Evolutionary conservation across 2,888 invertebrate species (phyloP).

Genomic region (Rotaria socialis): DNA sequence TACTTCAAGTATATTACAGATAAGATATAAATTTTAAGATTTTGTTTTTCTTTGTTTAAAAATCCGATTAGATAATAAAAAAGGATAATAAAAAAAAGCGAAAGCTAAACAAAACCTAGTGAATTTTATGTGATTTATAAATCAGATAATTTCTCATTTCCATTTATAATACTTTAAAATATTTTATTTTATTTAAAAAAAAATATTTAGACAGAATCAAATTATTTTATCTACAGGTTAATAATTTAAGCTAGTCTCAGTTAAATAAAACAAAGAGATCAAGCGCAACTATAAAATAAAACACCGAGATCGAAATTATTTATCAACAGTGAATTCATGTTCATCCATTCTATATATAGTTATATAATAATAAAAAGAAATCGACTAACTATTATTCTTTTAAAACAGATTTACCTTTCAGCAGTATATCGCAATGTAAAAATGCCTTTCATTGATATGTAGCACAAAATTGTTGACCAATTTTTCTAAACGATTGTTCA

Average conservation of each 20-base stretch:
- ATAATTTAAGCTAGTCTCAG: neutral
- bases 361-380: neutral
- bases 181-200: neutral
- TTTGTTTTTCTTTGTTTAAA: no score
- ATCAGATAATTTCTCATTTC: no score
- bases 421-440: conserved; percentile 18
- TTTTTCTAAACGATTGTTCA: neutral
- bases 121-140: no score
- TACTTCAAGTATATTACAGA: no score
- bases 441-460: neutral
- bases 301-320: neutral
- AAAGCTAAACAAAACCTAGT: no score
- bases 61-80: no score
- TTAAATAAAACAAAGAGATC: neutral
- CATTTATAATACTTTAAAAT: no score
- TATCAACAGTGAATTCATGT: conserved; percentile 7
- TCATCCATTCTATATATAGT: neutral
- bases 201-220: neutral
- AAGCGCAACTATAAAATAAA: no score
- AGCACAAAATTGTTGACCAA: neutral
- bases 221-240: neutral
- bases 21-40: no score
- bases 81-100: no score
- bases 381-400: neutral
- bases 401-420: neutral